Conservation (phyloP, 1,140 invertebrate genomes). For the Heliconius congener region DNA sequence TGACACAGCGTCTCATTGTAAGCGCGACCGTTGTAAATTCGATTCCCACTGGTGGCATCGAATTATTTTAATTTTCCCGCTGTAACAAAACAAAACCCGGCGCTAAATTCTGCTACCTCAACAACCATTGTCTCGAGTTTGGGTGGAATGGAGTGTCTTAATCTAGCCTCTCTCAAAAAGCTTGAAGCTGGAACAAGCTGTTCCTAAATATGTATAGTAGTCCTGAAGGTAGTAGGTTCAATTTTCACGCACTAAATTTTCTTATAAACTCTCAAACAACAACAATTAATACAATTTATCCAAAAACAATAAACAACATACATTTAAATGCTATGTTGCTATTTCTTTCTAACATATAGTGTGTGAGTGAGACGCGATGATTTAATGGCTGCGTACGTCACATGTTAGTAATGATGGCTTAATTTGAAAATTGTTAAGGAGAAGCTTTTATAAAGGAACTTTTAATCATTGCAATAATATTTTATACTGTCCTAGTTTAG, state of each 20-base stretch:
- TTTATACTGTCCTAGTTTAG: neutral
- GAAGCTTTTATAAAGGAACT: neutral
- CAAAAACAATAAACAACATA: slow-evolving; percentile 9
- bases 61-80: too few relatives aligned
- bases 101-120: too few relatives aligned
- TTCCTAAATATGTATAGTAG: too few relatives aligned
- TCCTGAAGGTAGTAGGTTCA: too few relatives aligned
- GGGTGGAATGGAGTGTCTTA: too few relatives aligned
- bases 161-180: neutral
- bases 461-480: neutral
- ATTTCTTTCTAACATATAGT: neutral
- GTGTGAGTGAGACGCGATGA: slow-evolving; percentile 22
- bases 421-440: slow-evolving; percentile 56
- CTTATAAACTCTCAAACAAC: neutral
- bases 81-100: too few relatives aligned
- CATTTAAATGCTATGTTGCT: neutral
- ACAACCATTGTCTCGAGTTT: too few relatives aligned
- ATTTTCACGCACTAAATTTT: neutral
- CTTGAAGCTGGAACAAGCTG: neutral
- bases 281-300: neutral
- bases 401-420: slow-evolving; percentile 61
- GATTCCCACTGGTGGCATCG: too few relatives aligned
- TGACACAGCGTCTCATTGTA: too few relatives aligned
- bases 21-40: too few relatives aligned
- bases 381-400: slow-evolving; percentile 55